Conservation (phyloP, 2,888 invertebrate genomes). For the Operophtera brumata region DNA sequence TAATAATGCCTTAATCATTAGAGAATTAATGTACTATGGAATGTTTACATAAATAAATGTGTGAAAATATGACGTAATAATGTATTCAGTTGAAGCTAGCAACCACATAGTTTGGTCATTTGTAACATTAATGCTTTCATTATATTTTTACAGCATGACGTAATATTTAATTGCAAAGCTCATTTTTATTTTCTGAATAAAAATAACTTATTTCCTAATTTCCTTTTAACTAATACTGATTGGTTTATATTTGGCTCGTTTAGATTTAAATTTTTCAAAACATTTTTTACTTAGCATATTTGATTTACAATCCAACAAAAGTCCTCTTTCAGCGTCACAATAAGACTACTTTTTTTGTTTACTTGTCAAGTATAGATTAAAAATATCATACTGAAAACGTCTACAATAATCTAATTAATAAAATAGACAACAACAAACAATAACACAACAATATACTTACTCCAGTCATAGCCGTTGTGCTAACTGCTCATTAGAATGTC, state of each 20-base stretch:
- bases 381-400: not conserved
- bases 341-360: not conserved
- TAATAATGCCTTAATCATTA: conserved; percentile 25
- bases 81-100: not conserved
- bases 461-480: not conserved
- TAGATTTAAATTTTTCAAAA: not conserved
- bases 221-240: not conserved
- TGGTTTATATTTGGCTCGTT: not conserved
- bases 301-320: not conserved
- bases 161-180: not conserved
- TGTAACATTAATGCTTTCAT: not conserved
- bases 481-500: conserved; percentile 17
- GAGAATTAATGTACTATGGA: conserved; percentile 18
- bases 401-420: not conserved
- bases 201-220: not conserved
- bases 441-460: not conserved
- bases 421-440: too few relatives aligned
- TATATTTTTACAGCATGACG: not conserved
- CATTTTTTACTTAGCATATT: not conserved
- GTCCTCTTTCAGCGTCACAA: not conserved
- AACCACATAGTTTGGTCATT: not conserved
- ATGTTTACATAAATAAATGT: conserved; percentile 19
- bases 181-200: not conserved
- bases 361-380: not conserved
- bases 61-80: conserved; percentile 8